A percentile compares a stretch with the other conserved stretches of the same genome.
phyloP scores from a whole-genome alignment of 2,797 vertebrate species.

The Silurus lanzhouensis region DNA sequence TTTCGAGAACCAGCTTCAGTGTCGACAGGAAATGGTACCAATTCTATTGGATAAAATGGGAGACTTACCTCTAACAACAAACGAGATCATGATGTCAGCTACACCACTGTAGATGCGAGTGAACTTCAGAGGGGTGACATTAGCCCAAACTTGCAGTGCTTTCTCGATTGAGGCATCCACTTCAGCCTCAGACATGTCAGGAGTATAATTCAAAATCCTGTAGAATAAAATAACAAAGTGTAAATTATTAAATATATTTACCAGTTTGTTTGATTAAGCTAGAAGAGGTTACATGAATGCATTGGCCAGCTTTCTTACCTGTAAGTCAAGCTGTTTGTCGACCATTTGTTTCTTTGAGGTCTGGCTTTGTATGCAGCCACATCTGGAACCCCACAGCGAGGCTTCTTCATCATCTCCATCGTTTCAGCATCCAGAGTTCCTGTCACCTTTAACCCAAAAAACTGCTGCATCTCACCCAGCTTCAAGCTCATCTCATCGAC shows the following conservation, averaged over 20 bases:
- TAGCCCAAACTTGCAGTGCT: slow-evolving; percentile 87
- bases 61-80: slow-evolving; percentile 74
- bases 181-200: slow-evolving; percentile 80
- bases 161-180: slow-evolving; percentile 80
- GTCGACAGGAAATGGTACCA: not conserved
- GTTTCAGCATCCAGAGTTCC: slow-evolving; percentile 80
- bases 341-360: slow-evolving; percentile 76
- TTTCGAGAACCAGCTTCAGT: not conserved
- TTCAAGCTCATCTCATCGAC: slow-evolving; percentile 60
- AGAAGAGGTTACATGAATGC: not conserved
- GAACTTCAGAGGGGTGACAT: slow-evolving; percentile 84
- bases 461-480: slow-evolving; percentile 87
- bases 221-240: slow-evolving; percentile 4
- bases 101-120: slow-evolving; percentile 73
- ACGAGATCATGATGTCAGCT: slow-evolving; percentile 92
- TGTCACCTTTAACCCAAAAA: slow-evolving; percentile 81
- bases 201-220: slow-evolving; percentile 89
- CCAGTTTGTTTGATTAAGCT: not conserved
- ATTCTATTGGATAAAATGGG: not conserved
- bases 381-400: slow-evolving; percentile 87
- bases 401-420: slow-evolving; percentile 83
- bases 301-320: slow-evolving; percentile 71
- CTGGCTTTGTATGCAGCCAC: slow-evolving; percentile 69
- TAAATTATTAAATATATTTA: not conserved
- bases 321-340: slow-evolving; percentile 79